phyloP scores from a whole-genome alignment of 2,797 vertebrate genomes.

The Phalloptychus januarius region DNA sequence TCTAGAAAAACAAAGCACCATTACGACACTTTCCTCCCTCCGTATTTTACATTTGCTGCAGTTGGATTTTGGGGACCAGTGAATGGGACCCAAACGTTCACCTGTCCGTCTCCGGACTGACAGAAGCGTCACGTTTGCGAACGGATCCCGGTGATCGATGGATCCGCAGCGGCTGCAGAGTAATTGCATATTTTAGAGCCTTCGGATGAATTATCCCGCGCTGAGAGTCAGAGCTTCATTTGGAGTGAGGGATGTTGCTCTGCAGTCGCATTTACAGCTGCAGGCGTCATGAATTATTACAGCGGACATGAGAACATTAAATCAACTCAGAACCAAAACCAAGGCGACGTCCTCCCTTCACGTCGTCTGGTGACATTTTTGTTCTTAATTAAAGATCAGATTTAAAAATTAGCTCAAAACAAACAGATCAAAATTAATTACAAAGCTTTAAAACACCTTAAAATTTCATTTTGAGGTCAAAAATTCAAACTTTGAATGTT shows the following conservation, averaged over 20 bases:
- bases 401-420: background rate
- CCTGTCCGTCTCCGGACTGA: conserved; percentile 21
- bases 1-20: background rate
- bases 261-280: conserved; percentile 73
- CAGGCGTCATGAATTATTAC: conserved; percentile 70
- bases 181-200: conserved; percentile 76
- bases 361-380: background rate
- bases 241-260: conserved; percentile 69
- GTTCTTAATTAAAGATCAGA: background rate
- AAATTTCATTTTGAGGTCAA: background rate
- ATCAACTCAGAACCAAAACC: conserved; percentile 52
- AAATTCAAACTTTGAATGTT: background rate
- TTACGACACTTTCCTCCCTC: background rate
- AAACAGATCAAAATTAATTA: background rate
- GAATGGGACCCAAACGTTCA: background rate
- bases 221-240: conserved; percentile 55
- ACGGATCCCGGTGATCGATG: conserved; percentile 58
- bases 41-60: background rate
- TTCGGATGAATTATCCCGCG: conserved; percentile 71
- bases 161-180: conserved; percentile 59
- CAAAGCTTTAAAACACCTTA: background rate
- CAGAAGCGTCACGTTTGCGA: conserved; percentile 26
- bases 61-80: background rate
- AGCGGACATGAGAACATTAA: conserved; percentile 52
- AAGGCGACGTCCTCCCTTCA: conserved; percentile 36